phyloP scores from a whole-genome alignment of 2,797 vertebrate genomes.

The Periparus ater region DNA sequence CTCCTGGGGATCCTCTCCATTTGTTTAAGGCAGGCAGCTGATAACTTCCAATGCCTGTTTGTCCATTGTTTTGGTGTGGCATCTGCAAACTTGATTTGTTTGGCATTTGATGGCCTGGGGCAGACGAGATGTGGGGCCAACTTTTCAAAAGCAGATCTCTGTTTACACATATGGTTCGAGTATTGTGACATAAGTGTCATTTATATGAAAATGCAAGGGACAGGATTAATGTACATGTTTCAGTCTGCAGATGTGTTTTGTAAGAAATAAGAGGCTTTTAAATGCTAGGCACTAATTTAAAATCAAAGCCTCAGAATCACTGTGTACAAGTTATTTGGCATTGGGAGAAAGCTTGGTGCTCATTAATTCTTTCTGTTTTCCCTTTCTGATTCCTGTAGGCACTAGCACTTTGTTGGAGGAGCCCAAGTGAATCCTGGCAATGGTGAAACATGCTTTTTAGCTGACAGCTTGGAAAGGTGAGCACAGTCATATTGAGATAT shows the following conservation, averaged over 20 bases:
- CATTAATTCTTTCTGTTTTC: not conserved
- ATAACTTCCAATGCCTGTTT: not conserved
- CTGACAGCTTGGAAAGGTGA: not conserved
- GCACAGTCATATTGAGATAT: not conserved
- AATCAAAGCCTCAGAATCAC: not conserved
- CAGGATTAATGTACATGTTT: not conserved
- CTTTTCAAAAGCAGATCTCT: not conserved
- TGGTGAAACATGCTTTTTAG: not conserved
- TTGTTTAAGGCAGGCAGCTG: not conserved
- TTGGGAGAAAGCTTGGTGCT: not conserved
- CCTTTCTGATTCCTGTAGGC: not conserved
- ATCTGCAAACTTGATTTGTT: not conserved
- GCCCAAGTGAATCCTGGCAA: not conserved
- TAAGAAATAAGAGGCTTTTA: not conserved
- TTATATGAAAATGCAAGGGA: not conserved
- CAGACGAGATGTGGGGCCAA: not conserved
- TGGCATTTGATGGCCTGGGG: not conserved
- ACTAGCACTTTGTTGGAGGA: not conserved
- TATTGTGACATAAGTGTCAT: not conserved
- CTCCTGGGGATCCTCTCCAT: not conserved
- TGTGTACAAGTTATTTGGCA: not conserved
- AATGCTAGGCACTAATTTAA: not conserved
- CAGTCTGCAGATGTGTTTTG: not conserved
- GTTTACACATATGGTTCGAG: not conserved
- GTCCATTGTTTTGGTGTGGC: not conserved